Evolutionary conservation across 1,140 invertebrate species (phyloP), one percentile per base, ranked within the genome.

Genomic region (Hycleus phaleratus): DNA sequence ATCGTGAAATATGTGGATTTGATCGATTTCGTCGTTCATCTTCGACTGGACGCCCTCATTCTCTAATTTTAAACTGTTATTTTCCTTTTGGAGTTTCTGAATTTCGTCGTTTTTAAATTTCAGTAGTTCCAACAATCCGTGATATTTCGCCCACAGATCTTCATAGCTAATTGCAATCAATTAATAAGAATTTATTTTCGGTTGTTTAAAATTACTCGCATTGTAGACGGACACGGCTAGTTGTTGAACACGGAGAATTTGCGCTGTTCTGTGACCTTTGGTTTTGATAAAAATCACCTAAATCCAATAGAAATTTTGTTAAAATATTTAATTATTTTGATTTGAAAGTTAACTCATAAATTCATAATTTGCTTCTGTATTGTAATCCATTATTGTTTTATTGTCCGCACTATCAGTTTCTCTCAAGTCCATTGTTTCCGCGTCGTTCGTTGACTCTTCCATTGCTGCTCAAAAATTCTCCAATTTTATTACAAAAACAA

Each of bases 161-260:
- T 67, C 65, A 40, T 65, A 63, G 50, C 62, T 63, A 45, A 18
- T 18, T 18, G 18, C 18, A 18, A 18, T 18, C 1, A 18, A 18
- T 18, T 18, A 18, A 1, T 18, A 18, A 1, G 18, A 18, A 18
- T 18, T 18, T 18, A 18, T 18, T 25, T 56, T 26, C 1, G 26
- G 18, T 9, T 24, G 10, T 49, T 18, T 40, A 26, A 10, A 18
- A 47, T 55, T 10, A 67, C 61, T 67, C 64, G 45, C 62, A 67
- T 52, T 67, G 65, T 26, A 67, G 42, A 55, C 64, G 53, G 7
- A 67, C 65, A 38, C 64, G 54, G 45, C 65, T 67, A 40, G 64
- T 55, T 9, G 65, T 67, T 5, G 60, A 59, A 39, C 52, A 55
- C 9, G 52, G 46, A 3, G 10, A 18, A 24, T 46, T 55, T 10